Conservation (phyloP, 2,797 vertebrate species). For the Spatula clypeata region DNA sequence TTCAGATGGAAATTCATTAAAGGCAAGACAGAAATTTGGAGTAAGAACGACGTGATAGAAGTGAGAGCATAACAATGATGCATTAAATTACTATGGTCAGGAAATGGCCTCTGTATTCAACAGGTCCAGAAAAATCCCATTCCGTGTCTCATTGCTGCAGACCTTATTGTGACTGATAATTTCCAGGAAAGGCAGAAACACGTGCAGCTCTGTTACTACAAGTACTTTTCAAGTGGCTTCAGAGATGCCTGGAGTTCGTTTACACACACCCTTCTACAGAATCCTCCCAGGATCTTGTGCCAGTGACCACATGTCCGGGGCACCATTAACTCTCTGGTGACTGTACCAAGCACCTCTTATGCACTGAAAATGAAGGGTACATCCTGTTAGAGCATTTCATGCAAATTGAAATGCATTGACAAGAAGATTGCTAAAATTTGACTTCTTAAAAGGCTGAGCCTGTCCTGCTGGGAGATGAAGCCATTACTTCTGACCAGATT, state of each 20-base stretch:
- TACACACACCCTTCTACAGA: background rate
- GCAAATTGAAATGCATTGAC: background rate
- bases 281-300: background rate
- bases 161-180: background rate
- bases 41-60: background rate
- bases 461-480: background rate
- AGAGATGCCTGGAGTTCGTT: background rate
- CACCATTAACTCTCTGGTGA: background rate
- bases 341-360: background rate
- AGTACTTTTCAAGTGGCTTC: background rate
- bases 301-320: background rate
- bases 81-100: background rate
- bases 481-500: conserved; percentile 2
- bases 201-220: background rate
- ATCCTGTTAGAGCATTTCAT: background rate
- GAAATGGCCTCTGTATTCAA: background rate
- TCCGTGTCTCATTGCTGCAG: background rate
- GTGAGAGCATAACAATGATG: background rate
- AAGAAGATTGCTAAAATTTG: background rate
- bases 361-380: background rate
- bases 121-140: background rate
- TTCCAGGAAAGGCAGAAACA: background rate
- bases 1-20: background rate
- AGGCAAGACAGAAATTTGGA: background rate
- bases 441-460: background rate